A percentile compares a stretch with the other conserved stretches of the same genome.
Conservation (phyloP, 1,140 invertebrate species). For the Drosophila navojoa region DNA sequence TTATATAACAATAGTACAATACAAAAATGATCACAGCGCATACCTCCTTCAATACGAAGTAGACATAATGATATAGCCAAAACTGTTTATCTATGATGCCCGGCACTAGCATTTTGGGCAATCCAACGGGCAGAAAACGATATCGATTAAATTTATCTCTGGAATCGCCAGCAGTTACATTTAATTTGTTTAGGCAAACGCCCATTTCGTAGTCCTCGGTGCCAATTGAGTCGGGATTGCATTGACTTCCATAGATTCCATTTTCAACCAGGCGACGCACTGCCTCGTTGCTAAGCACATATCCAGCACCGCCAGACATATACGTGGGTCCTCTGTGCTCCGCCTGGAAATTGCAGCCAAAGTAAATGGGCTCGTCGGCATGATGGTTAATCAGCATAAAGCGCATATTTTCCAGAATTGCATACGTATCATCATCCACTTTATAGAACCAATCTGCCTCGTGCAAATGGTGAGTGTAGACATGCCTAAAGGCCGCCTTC, state of each 20-base stretch:
- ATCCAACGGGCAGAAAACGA: constrained; percentile 47
- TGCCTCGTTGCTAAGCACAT: constrained; percentile 93
- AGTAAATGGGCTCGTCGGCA: constrained; percentile 90
- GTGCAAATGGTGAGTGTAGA: constrained; percentile 91
- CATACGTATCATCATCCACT: constrained; percentile 97
- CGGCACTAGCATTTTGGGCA: constrained; percentile 38
- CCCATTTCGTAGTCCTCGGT: constrained; percentile 97
- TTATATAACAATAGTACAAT: background rate
- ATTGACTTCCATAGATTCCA: constrained; percentile 88
- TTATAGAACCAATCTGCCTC: constrained; percentile 97
- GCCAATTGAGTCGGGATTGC: constrained; percentile 87
- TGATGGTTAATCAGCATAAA: constrained; percentile 92
- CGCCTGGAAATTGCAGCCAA: constrained; percentile 94
- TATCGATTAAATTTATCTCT: constrained; percentile 92
- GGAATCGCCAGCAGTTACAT: constrained; percentile 93
- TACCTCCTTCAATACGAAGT: constrained; percentile 31
- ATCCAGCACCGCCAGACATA: constrained; percentile 97
- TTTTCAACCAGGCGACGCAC: constrained; percentile 88
- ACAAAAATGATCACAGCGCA: background rate
- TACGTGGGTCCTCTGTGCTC: constrained; percentile 88
- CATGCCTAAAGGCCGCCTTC: constrained; percentile 94
- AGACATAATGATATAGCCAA: constrained; percentile 36
- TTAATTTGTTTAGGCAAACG: constrained; percentile 92
- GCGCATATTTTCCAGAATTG: constrained; percentile 95
- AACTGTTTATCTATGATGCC: background rate